A percentile compares a stretch with the other conserved stretches of the same genome.
Conservation (phyloP, 2,888 invertebrate genomes). For the Emmelina monodactyla region DNA sequence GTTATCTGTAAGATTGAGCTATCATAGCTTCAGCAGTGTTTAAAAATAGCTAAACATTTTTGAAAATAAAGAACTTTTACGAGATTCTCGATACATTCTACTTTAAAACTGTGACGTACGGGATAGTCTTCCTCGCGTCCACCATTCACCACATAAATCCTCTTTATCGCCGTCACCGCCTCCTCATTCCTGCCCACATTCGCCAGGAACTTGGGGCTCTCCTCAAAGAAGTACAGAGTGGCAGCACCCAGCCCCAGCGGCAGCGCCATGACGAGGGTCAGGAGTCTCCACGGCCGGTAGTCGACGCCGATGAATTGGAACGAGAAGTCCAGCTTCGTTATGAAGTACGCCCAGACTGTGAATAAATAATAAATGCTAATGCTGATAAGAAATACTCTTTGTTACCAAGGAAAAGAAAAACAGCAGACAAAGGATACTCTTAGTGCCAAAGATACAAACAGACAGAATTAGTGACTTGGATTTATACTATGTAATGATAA, state of each 20-base stretch:
- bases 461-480: too few relatives aligned
- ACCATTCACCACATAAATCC: slow-evolving; percentile 68
- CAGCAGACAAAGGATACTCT: too few relatives aligned
- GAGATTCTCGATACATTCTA: too few relatives aligned
- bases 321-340: slow-evolving; percentile 42
- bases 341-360: slow-evolving; percentile 43
- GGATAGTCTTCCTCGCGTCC: slow-evolving; percentile 29
- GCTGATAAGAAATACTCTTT: neutral
- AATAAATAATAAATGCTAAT: too few relatives aligned
- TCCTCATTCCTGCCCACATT: slow-evolving; percentile 69
- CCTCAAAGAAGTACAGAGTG: slow-evolving; percentile 67
- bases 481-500: too few relatives aligned
- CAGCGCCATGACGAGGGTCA: slow-evolving; percentile 57
- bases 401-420: neutral
- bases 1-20: too few relatives aligned
- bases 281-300: slow-evolving; percentile 45
- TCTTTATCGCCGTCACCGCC: slow-evolving; percentile 66
- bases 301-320: slow-evolving; percentile 31
- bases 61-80: too few relatives aligned
- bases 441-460: too few relatives aligned
- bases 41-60: too few relatives aligned
- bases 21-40: too few relatives aligned
- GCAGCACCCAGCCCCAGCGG: slow-evolving; percentile 70
- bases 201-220: slow-evolving; percentile 80
- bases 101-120: too few relatives aligned